A percentile compares a stretch with the other conserved stretches of the same genome.
Conservation (phyloP, 2,888 invertebrate genomes). For the Zygothrica quintamaculata region DNA sequence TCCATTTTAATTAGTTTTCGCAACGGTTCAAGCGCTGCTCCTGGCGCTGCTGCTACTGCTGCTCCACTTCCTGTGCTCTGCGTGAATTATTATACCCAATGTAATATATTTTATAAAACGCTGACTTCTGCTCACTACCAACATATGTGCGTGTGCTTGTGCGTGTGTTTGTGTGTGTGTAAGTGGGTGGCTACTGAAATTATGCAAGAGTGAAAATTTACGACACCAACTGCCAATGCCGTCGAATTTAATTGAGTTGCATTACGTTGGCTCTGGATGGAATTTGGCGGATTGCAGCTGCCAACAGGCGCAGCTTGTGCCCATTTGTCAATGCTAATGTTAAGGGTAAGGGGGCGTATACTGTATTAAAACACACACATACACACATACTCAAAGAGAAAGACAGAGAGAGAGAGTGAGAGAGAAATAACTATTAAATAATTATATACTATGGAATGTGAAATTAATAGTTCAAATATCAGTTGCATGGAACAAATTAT, state of each 20-base stretch:
- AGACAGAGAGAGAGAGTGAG: no score
- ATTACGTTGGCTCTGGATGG: conserved; percentile 48
- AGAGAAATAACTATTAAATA: conserved; percentile 30
- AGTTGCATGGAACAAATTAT: conserved; percentile 31
- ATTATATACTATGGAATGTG: conserved; percentile 42
- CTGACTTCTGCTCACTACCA: conserved; percentile 28
- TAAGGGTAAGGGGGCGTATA: background rate
- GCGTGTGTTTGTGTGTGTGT: conserved; percentile 10
- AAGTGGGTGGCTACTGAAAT: conserved; percentile 45
- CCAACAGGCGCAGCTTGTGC: conserved; percentile 20
- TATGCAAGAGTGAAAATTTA: conserved; percentile 61
- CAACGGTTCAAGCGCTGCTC: conserved; percentile 66
- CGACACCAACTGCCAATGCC: conserved; percentile 50
- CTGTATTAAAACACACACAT: background rate
- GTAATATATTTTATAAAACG: conserved; percentile 71
- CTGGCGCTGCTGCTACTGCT: no score
- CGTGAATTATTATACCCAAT: conserved; percentile 69
- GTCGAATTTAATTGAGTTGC: conserved; percentile 77
- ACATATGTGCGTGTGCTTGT: background rate
- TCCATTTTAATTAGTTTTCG: conserved; percentile 79
- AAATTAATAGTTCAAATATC: conserved; percentile 57
- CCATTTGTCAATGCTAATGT: conserved; percentile 45
- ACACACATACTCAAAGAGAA: no score
- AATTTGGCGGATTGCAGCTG: conserved; percentile 57
- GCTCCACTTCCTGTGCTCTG: conserved; percentile 46